Percentiles rank a stretch among this genome's conserved stretches.
These are phyloP conservation scores for Epirrhoe alternata DNA, from an alignment of 2,888 invertebrate species.

Conservation along the genomic window DNA sequence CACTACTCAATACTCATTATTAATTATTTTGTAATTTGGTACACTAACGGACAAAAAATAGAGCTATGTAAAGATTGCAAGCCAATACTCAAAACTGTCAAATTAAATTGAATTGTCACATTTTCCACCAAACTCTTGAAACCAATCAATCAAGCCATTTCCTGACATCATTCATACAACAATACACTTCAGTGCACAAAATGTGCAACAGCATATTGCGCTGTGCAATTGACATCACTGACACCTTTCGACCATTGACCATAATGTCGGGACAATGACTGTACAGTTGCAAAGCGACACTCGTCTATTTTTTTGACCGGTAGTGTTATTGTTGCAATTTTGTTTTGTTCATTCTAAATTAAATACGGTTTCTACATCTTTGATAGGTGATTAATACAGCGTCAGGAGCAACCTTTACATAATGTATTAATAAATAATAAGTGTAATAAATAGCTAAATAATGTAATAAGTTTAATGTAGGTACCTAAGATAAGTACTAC, in stretches of 20 bases:
- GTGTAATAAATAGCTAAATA: too few species aligned
- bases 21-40: background rate
- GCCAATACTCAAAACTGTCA: background rate
- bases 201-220: constrained; percentile 45
- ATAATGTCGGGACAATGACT: constrained; percentile 18
- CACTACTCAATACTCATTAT: background rate
- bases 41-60: background rate
- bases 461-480: too few species aligned
- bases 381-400: too few species aligned
- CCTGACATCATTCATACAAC: constrained; percentile 27
- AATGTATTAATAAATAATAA: too few species aligned
- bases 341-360: too few species aligned
- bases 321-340: background rate
- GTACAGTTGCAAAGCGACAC: constrained; percentile 14
- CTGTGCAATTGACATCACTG: constrained; percentile 23
- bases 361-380: too few species aligned
- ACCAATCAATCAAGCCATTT: constrained; percentile 28
- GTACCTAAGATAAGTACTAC: too few species aligned
- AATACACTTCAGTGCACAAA: constrained; percentile 31
- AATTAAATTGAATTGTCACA: constrained; percentile 2
- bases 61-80: background rate
- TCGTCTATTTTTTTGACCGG: constrained; percentile 4
- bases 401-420: too few species aligned
- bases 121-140: constrained; percentile 7
- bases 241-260: constrained; percentile 29